phyloP scores from a whole-genome alignment of 2,797 vertebrate species.

The Spinus olivaceus region DNA sequence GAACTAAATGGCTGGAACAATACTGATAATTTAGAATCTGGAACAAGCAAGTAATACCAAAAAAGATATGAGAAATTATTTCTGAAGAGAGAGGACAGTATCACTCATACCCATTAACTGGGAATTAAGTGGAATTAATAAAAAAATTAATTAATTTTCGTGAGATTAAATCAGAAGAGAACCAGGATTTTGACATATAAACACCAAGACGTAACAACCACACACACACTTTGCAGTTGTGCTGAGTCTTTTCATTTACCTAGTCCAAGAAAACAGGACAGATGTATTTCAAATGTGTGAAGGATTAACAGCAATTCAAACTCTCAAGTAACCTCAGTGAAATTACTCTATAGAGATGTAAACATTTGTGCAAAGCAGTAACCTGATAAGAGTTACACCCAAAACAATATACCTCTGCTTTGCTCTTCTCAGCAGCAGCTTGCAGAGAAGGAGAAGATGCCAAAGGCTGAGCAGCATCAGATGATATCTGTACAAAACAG shows the following conservation, averaged over 20 bases:
- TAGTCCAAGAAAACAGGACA: not conserved
- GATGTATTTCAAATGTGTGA: not conserved
- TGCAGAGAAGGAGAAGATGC: slow-evolving; percentile 86
- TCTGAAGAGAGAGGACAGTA: not conserved
- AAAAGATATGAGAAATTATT: not conserved
- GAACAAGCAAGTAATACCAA: not conserved
- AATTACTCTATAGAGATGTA: not conserved
- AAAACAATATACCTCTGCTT: slow-evolving; percentile 83
- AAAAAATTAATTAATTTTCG: not conserved
- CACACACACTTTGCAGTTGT: not conserved
- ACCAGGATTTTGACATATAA: not conserved
- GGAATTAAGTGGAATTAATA: not conserved
- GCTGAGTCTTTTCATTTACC: not conserved
- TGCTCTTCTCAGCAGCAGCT: slow-evolving; percentile 87
- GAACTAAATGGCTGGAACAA: not conserved
- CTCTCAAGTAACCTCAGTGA: not conserved
- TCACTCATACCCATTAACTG: not conserved
- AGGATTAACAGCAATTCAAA: not conserved
- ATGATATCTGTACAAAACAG: slow-evolving; percentile 80
- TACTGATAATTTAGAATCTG: not conserved
- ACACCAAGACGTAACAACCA: not conserved
- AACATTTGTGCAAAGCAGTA: not conserved
- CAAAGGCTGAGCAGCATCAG: slow-evolving; percentile 85
- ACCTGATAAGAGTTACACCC: not conserved
- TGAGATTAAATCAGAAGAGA: not conserved